A percentile compares a stretch with the other conserved stretches of the same genome.
These are phyloP conservation scores for Tenualosa thibaudeaui DNA, from an alignment of 2,797 vertebrate genomes.

Conservation along the genomic window DNA sequence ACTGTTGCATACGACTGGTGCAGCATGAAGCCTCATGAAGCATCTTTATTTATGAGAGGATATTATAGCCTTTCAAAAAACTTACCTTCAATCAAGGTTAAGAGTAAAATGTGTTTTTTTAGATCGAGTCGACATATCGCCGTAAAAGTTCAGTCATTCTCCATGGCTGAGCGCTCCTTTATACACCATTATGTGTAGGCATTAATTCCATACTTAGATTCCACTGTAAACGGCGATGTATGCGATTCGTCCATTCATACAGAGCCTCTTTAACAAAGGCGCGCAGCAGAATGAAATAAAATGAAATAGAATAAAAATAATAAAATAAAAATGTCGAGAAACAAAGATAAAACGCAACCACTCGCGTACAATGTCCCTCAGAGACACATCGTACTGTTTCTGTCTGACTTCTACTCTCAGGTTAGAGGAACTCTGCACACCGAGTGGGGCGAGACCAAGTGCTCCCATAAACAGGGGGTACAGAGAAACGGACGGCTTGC, in stretches of 20 bases:
- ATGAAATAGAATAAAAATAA: too few relatives aligned
- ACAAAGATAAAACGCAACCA: background rate
- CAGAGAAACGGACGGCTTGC: background rate
- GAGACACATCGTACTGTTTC: background rate
- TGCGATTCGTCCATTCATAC: background rate
- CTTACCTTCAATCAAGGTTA: background rate
- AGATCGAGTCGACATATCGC: background rate
- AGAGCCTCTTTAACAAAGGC: background rate
- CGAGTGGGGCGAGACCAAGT: constrained; percentile 17
- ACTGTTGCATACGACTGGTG: background rate
- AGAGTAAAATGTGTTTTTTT: background rate
- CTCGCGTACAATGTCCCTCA: background rate
- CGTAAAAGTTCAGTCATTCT: background rate
- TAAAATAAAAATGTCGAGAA: background rate
- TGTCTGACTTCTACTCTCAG: constrained; percentile 14
- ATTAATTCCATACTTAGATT: background rate
- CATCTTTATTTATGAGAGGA: background rate
- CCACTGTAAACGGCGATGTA: constrained; percentile 6
- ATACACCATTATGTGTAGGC: background rate
- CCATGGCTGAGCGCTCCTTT: background rate
- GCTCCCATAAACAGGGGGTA: background rate
- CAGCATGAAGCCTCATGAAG: background rate
- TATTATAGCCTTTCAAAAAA: background rate
- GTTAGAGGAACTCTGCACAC: constrained; percentile 21
- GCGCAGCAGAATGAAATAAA: background rate